Conservation (phyloP, 2,888 invertebrate species). For the Octonoba sinensis region DNA sequence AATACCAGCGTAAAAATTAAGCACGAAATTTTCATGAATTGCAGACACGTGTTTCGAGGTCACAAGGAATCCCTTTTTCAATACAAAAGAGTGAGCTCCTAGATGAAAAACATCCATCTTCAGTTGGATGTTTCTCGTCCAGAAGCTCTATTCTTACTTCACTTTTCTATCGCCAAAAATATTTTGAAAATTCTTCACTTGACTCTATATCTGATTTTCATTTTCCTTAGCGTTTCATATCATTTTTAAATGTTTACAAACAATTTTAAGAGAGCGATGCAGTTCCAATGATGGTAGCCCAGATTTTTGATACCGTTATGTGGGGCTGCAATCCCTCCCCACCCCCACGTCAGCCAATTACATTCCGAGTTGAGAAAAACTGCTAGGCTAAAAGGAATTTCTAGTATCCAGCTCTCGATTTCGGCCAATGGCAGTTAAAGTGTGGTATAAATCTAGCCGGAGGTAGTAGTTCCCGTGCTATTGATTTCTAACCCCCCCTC, state of each 20-base stretch:
- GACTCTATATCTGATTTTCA: too few relatives aligned
- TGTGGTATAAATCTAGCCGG: slow-evolving; percentile 63
- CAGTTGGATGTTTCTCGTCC: too few relatives aligned
- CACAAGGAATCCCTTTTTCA: too few relatives aligned
- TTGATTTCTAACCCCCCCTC: slow-evolving; percentile 46
- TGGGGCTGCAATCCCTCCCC: slow-evolving; percentile 26
- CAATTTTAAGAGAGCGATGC: slow-evolving; percentile 21
- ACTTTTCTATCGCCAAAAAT: too few relatives aligned
- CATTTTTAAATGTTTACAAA: not conserved
- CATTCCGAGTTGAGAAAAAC: slow-evolving; percentile 65
- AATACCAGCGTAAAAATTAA: too few relatives aligned
- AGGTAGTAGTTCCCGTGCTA: slow-evolving; percentile 40
- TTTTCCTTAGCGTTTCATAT: not conserved
- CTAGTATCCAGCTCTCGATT: slow-evolving; percentile 64
- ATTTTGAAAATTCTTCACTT: too few relatives aligned
- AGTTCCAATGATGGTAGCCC: slow-evolving; percentile 29
- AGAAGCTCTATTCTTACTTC: too few relatives aligned
- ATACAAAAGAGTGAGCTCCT: too few relatives aligned
- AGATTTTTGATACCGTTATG: slow-evolving; percentile 23
- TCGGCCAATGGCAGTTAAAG: slow-evolving; percentile 65
- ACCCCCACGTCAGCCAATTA: slow-evolving; percentile 59
- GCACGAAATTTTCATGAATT: too few relatives aligned
- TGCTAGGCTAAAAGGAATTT: slow-evolving; percentile 64
- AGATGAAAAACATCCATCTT: too few relatives aligned
- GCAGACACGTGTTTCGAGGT: too few relatives aligned